Evolutionary conservation across 1,140 invertebrate species (phyloP).

Genomic region (Aporrectodea caliginosa): DNA sequence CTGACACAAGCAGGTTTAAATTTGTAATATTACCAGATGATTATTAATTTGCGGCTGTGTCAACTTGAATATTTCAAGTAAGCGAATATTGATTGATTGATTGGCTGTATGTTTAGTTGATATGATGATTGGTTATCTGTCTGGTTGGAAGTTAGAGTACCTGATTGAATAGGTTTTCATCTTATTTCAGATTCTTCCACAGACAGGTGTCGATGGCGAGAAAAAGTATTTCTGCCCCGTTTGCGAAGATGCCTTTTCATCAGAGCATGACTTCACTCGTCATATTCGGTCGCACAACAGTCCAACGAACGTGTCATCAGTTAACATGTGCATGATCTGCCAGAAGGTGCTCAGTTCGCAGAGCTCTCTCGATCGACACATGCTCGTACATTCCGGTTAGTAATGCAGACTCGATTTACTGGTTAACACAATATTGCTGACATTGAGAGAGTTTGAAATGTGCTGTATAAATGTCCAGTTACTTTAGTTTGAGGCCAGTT

Average conservation of each 20-base stretch:
- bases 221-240: conserved; percentile 65
- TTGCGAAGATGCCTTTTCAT: conserved; percentile 62
- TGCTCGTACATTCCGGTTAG: conserved; percentile 52
- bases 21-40: neutral
- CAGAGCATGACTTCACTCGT: conserved; percentile 66
- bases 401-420: neutral
- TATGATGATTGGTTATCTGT: neutral
- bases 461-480: too few relatives aligned
- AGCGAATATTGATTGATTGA: neutral
- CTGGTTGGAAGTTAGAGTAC: neutral
- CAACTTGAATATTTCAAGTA: neutral
- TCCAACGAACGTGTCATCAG: conserved; percentile 41
- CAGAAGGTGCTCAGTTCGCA: conserved; percentile 66
- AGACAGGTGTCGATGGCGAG: conserved; percentile 38
- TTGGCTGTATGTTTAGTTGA: too few relatives aligned
- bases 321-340: conserved; percentile 59
- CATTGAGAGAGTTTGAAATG: too few relatives aligned
- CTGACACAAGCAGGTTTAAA: too few relatives aligned
- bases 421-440: too few relatives aligned
- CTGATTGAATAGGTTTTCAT: neutral
- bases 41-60: neutral
- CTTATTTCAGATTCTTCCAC: conserved; percentile 46
- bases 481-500: too few relatives aligned
- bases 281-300: conserved; percentile 68
- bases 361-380: conserved; percentile 61